Base-by-base conservation (phyloP, 1,140 invertebrate species). In the Neodiprion pinetum region DNA sequence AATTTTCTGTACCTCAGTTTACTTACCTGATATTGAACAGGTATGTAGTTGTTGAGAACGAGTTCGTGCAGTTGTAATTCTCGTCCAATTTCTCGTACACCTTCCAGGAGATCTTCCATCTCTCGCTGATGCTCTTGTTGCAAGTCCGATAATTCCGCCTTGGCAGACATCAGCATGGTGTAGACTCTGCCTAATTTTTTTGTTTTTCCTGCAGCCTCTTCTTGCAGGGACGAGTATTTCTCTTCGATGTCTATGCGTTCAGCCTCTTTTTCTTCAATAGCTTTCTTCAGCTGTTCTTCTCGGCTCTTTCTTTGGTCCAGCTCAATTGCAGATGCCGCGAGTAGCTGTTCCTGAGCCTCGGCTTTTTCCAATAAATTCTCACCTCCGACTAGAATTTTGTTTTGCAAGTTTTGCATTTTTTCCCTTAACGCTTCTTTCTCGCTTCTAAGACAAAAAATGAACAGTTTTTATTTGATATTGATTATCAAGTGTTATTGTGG, bases 291-390 rank as follows among this genome's bases (percentile, higher is more conserved):
- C 75, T 95, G 91, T 78, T 95, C 92, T 84, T 99, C 97, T 76
- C 94, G 94, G 67, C 93, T 90, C 73, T 94, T 93, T 61, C 96
- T 89, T 79, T 94, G 92, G 81, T 98, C 96, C 67, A 99, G 88
- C 86, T 99, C 98, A 48, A 91, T 90, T n/a, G 96, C 94, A 3
- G 96, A 96, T 75, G 96, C 95, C 80, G 97, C 96, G 14, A 99
- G 89, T 28, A 99, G 88, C 74, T 93, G 90, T 79, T 99, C 96
- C 83, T 99, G 98, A 9, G 95, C 93, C 87, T 99, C 96, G 0
- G 97, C 98, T 85, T 99, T 99, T 86, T 99, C 98, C 73, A 99
- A 90, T 9, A 99, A 90, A 90, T 99, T 99, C 88, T 99, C 98
- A 9, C 98, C 99, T 1, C 99, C 99, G 9, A 99, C 95, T 23